Base-by-base conservation (phyloP, 2,888 invertebrate genomes). In the Cerceris rybyensis region DNA sequence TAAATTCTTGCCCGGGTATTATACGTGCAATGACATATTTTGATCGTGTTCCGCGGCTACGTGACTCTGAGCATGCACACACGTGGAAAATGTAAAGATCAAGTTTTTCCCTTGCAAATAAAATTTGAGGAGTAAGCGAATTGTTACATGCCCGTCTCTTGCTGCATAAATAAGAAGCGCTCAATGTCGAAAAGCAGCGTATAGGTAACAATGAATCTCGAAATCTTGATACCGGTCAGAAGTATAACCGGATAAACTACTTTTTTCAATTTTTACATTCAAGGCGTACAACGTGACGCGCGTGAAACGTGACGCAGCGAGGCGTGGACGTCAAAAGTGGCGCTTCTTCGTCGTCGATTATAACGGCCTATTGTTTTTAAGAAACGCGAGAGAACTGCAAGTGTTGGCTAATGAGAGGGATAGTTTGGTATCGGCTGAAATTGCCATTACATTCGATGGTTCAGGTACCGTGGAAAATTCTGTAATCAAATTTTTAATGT, bases 351-450 rank as follows among this genome's bases (percentile, higher is more conserved):
- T 60, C 43, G 41, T 64, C 70, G 43, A 49, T 42, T 41, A 49
- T 77, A 80, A 81, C 73, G 68, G 64, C 68, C 55, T 63, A 84
- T 83, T 84, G 69, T 78, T 67, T 80, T 42, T 13, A 14, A 14
- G 14, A 39, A 39, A 67, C 81, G 80, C 59, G 61, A 9, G n/a
- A 28, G 46, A 81, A 81, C 72, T 83, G 65, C 57, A 66, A 82
- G 70, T 78, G 49, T 28, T 7, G 16, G 14, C 41, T 78, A 80
- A 85, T 70, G 43, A 71, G 43, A 28, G 28, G 28, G 4, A 14
- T 9, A 4, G n/a, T n/a, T n/a, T n/a, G n/a, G n/a, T n/a, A n/a
- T n/a, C n/a, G 41, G 14, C 14, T 7, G 17, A 13, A n/a, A 58
- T 17, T 13, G 7, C 14, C 41, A 11, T 55, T 41, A 65, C 52